Conservation (phyloP, 2,888 invertebrate genomes). For the Chloroclysta siterata region DNA sequence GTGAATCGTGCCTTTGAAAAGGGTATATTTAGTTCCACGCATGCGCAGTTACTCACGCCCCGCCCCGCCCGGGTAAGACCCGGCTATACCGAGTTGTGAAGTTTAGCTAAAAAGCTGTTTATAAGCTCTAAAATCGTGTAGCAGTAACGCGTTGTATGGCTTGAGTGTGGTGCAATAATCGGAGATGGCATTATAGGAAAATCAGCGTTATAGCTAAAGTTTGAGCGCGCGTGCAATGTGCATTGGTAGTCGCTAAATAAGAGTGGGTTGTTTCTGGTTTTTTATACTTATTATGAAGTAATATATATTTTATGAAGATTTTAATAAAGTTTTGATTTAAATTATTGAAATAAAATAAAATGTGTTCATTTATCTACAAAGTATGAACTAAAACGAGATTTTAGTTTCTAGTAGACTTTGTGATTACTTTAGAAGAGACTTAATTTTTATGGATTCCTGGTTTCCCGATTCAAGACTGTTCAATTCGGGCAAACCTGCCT, state of each 20-base stretch:
- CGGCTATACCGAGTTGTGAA: slow-evolving; percentile 61
- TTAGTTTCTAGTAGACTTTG: neutral
- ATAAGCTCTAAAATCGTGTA: slow-evolving; percentile 39
- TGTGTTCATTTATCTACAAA: too few relatives aligned
- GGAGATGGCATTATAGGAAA: slow-evolving; percentile 29
- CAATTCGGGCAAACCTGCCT: neutral
- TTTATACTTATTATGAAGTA: too few relatives aligned
- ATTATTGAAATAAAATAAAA: too few relatives aligned
- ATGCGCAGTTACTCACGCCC: slow-evolving; percentile 64
- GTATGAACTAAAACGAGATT: too few relatives aligned
- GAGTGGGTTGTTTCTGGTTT: neutral
- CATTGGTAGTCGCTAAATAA: slow-evolving; percentile 10
- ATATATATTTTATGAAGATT: neutral
- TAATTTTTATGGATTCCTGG: slow-evolving; percentile 6
- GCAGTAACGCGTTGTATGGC: slow-evolving; percentile 29
- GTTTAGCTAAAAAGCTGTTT: slow-evolving; percentile 48
- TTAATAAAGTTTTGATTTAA: neutral
- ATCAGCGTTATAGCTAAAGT: slow-evolving; percentile 27
- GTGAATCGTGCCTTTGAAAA: slow-evolving; percentile 48
- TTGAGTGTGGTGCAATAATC: slow-evolving; percentile 26
- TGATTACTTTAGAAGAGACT: neutral
- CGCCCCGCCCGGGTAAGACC: slow-evolving; percentile 72
- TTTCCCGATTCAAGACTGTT: slow-evolving; percentile 1
- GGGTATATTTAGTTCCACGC: slow-evolving; percentile 51
- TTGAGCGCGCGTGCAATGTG: slow-evolving; percentile 20